Evolutionary conservation across 2,888 invertebrate species (phyloP), one percentile per base, ranked within the genome.

Genomic region (Pristionchus exspectatus): DNA sequence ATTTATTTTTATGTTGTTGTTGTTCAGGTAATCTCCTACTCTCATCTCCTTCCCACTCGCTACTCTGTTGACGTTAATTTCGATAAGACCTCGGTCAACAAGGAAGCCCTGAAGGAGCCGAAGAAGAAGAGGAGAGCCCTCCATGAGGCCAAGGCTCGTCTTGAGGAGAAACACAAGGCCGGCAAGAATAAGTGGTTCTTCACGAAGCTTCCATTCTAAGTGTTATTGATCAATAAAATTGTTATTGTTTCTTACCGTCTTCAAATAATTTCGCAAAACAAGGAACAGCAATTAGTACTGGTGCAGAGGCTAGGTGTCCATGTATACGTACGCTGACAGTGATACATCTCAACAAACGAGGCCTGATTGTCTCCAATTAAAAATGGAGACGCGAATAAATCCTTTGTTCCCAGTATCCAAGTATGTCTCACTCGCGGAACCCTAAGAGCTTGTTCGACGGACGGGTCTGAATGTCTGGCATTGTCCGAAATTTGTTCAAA

Each of bases 21-120:
- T 87, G 10, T 88, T 21, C 30, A 88, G 88, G 77, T 77, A 18
- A 95, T 95, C 93, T 96, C 96, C 94, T 96, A 96, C 95, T 96
- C 96, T 92, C 96, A 96, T 93, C 94, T 96, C 63, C 96, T 96
- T 96, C 96, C 96, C 54, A 96, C 96, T 69, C 95, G 96, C 95
- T 96, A 99, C 96, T 97, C 97, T 18, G 98, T 98, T 92, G 98
- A 99, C 96, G 97, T 98, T 94, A 96, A 97, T 95, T 97, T 98
- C 94, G 97, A 98, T 95, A 99, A 99, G 96, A 95, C 95, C 72
- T 94, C 96, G 89, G 97, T 98, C 94, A 97, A 97, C 94, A 97
- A 97, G 91, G 98, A 98, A 96, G 98, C 98, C 95, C 96, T 99
- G 92, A 98, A 98, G 96, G 99, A 99, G 96, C 98, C 98, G 89